Evolutionary conservation across 2,113 vertebrate species (phyloP).

Genomic region (human (Homo sapiens)): GRCh38 chr9:37833001-37833500

Average conservation of each 20-base stretch:
- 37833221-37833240: background rate
- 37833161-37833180: background rate
- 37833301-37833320: background rate
- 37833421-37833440: background rate
- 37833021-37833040: too few relatives aligned
- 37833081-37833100: too few relatives aligned
- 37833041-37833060: too few relatives aligned
- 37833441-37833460: background rate
- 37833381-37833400: background rate
- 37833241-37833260: slow-evolving; percentile 4
- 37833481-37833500: background rate
- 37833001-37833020: too few relatives aligned
- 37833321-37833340: background rate
- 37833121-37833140: too few relatives aligned
- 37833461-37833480: background rate
- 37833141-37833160: background rate
- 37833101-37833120: too few relatives aligned
- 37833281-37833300: background rate
- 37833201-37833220: slow-evolving; percentile 44
- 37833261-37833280: slow-evolving; percentile 25
- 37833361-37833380: background rate
- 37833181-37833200: slow-evolving; percentile 27
- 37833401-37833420: background rate
- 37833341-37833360: background rate
- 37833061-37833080: too few relatives aligned